These are phyloP conservation scores for Litocranius walleri DNA, from an alignment of 2,113 vertebrate genomes.

Conservation along the genomic window DNA sequence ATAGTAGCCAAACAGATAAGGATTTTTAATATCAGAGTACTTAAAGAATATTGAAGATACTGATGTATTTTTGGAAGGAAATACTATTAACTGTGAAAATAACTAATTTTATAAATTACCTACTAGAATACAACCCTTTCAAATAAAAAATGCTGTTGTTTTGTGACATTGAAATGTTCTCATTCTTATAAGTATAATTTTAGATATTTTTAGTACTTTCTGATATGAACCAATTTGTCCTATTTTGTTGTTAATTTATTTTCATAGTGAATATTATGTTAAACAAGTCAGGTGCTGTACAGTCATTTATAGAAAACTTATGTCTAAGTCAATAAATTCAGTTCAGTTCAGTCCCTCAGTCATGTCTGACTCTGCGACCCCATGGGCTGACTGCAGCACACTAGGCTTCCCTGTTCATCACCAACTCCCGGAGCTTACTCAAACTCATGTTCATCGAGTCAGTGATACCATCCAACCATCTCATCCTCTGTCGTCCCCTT, in stretches of 20 bases:
- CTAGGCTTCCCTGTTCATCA: neutral
- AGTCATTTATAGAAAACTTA: neutral
- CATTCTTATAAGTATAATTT: neutral
- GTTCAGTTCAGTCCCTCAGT: neutral
- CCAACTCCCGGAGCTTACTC: neutral
- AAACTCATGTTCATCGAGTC: neutral
- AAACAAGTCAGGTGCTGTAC: neutral
- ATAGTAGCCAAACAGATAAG: neutral
- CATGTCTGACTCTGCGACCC: rapidly evolving
- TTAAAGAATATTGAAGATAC: neutral
- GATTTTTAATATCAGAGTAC: neutral
- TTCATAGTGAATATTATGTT: neutral
- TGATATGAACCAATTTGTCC: neutral
- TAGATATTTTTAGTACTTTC: neutral
- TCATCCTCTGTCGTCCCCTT: neutral
- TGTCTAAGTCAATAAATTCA: neutral
- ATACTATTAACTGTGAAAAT: neutral
- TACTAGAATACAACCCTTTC: neutral
- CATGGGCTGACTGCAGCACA: neutral
- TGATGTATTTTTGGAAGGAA: neutral
- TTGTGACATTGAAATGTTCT: conserved; percentile 36
- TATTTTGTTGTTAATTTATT: neutral
- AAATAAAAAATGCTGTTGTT: neutral
- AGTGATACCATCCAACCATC: neutral
- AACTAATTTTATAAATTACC: neutral